Percentiles rank a stretch among this genome's conserved stretches.
Conservation (phyloP, 1,140 invertebrate genomes). For the Mesaphorura yosii region DNA sequence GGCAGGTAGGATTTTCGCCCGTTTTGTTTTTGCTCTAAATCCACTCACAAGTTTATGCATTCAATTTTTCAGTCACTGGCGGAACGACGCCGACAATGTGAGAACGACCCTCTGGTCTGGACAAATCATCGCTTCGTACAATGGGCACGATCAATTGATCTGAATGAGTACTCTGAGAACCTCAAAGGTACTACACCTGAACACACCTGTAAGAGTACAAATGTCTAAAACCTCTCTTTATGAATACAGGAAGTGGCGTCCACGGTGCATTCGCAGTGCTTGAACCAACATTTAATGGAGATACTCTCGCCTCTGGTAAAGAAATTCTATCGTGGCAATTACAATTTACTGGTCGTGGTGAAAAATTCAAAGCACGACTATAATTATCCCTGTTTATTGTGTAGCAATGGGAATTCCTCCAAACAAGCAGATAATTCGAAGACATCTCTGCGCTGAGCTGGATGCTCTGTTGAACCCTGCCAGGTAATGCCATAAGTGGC, state of each 20-base stretch:
- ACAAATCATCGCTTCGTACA: conserved; percentile 84
- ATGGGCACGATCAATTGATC: conserved; percentile 83
- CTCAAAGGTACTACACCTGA: conserved; percentile 84
- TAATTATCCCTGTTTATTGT: conserved; percentile 49
- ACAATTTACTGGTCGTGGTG: background rate
- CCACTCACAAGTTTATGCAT: background rate
- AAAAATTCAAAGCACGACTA: background rate
- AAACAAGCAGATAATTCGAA: conserved; percentile 80
- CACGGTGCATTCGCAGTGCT: conserved; percentile 83
- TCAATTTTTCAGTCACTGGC: conserved; percentile 55
- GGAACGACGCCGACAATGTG: conserved; percentile 72
- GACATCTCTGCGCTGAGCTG: conserved; percentile 78
- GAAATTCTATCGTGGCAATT: conserved; percentile 2
- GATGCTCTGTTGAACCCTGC: conserved; percentile 79
- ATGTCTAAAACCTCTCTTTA: no score
- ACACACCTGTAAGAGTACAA: no score
- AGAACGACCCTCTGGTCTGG: conserved; percentile 84
- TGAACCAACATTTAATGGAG: conserved; percentile 83
- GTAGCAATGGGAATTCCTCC: conserved; percentile 82
- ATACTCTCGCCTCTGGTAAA: conserved; percentile 73
- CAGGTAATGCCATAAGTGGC: conserved; percentile 55
- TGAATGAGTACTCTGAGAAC: conserved; percentile 85
- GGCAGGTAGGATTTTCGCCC: conserved; percentile 52
- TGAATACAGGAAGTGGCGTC: conserved; percentile 66
- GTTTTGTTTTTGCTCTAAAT: background rate